phyloP scores from a whole-genome alignment of 2,113 vertebrate species.

The Hypomesus transpacificus region DNA sequence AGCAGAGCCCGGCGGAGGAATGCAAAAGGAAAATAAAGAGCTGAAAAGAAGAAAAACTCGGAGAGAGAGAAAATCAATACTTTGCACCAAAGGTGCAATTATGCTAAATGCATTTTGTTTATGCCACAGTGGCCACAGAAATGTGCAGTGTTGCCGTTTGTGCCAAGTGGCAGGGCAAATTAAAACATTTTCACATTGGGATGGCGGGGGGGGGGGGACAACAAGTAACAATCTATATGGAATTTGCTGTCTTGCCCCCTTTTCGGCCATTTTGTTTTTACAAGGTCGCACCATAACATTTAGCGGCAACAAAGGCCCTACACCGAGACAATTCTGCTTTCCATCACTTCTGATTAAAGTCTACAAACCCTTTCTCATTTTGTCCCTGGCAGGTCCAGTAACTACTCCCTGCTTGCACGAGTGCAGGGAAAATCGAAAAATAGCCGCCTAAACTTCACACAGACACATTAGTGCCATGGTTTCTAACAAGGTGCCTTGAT shows the following conservation, averaged over 20 bases:
- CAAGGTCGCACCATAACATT: not conserved
- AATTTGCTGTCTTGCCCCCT: slow-evolving; percentile 22
- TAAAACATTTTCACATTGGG: slow-evolving; percentile 9
- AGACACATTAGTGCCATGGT: too few species aligned
- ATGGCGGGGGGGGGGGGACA: not conserved
- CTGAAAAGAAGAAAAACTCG: slow-evolving; percentile 29
- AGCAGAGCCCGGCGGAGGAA: slow-evolving; percentile 44
- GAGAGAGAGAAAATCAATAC: slow-evolving; percentile 66
- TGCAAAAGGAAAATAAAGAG: slow-evolving; percentile 55
- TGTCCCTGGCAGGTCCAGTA: not conserved
- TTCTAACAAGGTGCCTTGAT: too few species aligned
- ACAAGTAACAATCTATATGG: slow-evolving; percentile 29
- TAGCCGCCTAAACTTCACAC: too few species aligned
- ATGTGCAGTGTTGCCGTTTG: slow-evolving; percentile 20
- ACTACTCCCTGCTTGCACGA: not conserved
- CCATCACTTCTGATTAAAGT: too few species aligned
- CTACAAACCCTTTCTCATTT: too few species aligned
- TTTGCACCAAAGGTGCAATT: slow-evolving; percentile 71
- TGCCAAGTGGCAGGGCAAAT: slow-evolving; percentile 37
- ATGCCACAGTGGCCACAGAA: slow-evolving; percentile 45
- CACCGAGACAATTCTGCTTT: not conserved
- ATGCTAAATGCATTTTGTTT: slow-evolving; percentile 71
- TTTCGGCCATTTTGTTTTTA: not conserved
- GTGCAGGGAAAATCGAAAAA: too few species aligned
- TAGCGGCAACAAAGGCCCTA: not conserved